phyloP scores from a whole-genome alignment of 2,797 vertebrate genomes.

The Cyclura pinguis region DNA sequence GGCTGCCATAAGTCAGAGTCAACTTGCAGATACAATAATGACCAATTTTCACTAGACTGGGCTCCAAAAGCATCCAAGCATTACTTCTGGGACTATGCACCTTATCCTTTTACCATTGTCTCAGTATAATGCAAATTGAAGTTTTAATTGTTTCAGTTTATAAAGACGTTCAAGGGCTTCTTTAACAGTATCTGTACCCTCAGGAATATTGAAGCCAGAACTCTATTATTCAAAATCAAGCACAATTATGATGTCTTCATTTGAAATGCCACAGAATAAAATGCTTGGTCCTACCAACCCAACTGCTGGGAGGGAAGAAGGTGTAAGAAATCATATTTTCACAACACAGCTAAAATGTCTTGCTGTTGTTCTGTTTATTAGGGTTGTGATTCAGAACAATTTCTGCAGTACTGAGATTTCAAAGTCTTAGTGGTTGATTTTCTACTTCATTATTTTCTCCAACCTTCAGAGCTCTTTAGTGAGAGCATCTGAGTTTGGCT shows the following conservation, averaged over 20 bases:
- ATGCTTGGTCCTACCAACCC: background rate
- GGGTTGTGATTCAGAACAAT: background rate
- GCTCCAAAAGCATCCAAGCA: background rate
- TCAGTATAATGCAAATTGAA: background rate
- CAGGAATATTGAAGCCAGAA: background rate
- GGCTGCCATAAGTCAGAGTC: too few species aligned
- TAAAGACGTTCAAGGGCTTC: background rate
- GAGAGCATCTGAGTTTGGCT: background rate
- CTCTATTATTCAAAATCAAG: background rate
- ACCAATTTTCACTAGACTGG: background rate
- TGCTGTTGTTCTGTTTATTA: background rate
- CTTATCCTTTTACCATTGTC: background rate
- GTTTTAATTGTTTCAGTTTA: background rate
- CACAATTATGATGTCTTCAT: background rate
- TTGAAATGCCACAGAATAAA: background rate
- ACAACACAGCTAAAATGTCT: background rate
- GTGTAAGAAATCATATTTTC: background rate
- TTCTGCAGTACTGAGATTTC: background rate
- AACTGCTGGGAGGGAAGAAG: background rate
- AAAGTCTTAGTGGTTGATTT: background rate
- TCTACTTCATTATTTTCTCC: background rate
- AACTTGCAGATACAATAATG: background rate
- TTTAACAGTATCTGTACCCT: background rate
- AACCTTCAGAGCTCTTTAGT: background rate
- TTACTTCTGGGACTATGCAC: background rate